These are phyloP conservation scores for Pitta sordida DNA, from an alignment of 2,113 vertebrate species.

Conservation along the genomic window DNA sequence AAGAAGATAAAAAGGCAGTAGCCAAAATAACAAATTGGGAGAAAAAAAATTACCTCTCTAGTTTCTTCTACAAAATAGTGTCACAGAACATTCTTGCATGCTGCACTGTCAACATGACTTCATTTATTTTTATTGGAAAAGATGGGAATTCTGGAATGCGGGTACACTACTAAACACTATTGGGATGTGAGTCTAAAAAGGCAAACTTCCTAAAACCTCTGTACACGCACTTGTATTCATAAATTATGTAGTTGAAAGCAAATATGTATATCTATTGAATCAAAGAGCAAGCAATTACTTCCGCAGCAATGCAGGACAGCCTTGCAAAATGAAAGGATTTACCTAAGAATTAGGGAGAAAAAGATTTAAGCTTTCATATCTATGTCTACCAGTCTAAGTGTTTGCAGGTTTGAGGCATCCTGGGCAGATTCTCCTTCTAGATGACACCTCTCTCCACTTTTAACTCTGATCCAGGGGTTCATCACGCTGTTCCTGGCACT, in stretches of 20 bases:
- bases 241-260: background rate
- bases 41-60: background rate
- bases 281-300: background rate
- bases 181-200: background rate
- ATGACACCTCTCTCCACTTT: background rate
- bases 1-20: background rate
- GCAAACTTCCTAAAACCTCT: background rate
- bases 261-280: background rate
- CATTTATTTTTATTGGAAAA: background rate
- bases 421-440: background rate
- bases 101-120: background rate
- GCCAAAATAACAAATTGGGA: background rate
- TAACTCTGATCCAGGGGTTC: background rate
- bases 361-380: background rate
- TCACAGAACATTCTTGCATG: background rate
- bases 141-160: background rate
- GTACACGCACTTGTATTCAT: background rate
- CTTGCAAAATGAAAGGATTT: background rate
- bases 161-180: background rate
- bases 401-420: background rate
- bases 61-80: background rate
- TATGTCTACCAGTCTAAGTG: background rate
- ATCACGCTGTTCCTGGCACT: background rate
- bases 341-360: accelerated
- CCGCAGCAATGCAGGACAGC: background rate